These are phyloP conservation scores for Lateolabrax maculatus DNA, from an alignment of 2,797 vertebrate species.

Conservation along the genomic window DNA sequence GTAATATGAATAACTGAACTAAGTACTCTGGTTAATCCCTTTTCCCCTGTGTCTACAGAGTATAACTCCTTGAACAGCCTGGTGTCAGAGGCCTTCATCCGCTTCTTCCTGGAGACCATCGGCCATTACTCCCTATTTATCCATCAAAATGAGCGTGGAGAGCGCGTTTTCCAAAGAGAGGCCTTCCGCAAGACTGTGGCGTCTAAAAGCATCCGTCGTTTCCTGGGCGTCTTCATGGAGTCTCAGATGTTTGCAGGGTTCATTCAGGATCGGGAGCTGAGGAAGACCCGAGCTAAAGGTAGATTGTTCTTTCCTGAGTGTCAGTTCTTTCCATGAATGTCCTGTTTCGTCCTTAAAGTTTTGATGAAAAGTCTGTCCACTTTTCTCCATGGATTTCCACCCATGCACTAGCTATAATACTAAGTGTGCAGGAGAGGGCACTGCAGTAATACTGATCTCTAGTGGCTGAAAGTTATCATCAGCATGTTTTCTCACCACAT, in stretches of 20 bases:
- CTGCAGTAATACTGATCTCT: constrained; percentile 74
- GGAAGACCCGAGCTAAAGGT: constrained; percentile 98
- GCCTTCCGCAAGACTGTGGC: constrained; percentile 98
- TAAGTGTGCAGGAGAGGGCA: constrained; percentile 9
- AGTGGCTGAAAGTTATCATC: constrained; percentile 62
- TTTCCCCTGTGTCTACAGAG: constrained; percentile 84
- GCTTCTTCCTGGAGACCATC: constrained; percentile 98
- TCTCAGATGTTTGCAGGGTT: constrained; percentile 99
- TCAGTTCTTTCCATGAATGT: constrained; percentile 10
- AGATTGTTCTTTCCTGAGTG: constrained; percentile 20
- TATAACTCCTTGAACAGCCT: constrained; percentile 95
- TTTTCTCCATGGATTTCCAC: constrained; percentile 13
- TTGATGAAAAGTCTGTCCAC: constrained; percentile 6
- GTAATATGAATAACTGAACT: neutral
- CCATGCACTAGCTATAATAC: neutral
- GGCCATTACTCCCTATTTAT: constrained; percentile 98
- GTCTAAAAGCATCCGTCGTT: constrained; percentile 98
- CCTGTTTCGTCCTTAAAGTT: neutral
- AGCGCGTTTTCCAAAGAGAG: constrained; percentile 95
- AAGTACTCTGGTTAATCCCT: neutral
- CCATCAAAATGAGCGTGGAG: constrained; percentile 94
- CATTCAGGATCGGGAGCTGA: constrained; percentile 97
- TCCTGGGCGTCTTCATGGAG: constrained; percentile 99
- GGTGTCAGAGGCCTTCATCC: constrained; percentile 98
- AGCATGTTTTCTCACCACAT: constrained; percentile 15